Percentiles rank a stretch among this genome's conserved stretches.
These are phyloP conservation scores for Emydocephalus ijimae DNA, from an alignment of 2,113 vertebrate species.

Conservation along the genomic window DNA sequence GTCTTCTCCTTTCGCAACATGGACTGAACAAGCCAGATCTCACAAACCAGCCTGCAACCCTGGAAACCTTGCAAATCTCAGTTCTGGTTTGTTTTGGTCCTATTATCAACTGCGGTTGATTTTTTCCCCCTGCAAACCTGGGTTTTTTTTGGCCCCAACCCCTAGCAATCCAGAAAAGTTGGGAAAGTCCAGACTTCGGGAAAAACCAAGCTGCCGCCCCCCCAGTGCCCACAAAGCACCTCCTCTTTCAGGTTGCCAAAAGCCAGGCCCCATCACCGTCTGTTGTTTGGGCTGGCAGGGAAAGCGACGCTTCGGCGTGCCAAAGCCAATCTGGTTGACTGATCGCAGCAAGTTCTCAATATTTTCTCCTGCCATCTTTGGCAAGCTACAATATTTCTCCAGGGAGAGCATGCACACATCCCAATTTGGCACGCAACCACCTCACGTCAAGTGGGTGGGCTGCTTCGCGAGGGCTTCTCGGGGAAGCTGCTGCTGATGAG, in stretches of 20 bases:
- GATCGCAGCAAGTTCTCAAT: not conserved
- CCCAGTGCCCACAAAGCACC: not conserved
- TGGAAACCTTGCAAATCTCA: not conserved
- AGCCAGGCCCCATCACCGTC: rapidly evolving
- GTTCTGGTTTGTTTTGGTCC: not conserved
- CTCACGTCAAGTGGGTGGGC: not conserved
- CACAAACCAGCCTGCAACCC: not conserved
- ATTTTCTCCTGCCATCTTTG: not conserved
- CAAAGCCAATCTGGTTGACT: not conserved
- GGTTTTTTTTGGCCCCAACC: not conserved
- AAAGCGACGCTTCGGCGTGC: too few species aligned
- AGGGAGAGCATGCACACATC: rapidly evolving
- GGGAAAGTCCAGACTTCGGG: not conserved
- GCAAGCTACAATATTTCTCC: not conserved
- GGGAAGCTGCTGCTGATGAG: not conserved
- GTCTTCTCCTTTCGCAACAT: not conserved
- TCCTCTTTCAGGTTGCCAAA: not conserved
- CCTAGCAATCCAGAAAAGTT: not conserved
- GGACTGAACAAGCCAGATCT: not conserved
- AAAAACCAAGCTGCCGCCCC: too few species aligned
- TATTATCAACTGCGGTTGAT: not conserved
- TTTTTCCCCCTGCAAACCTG: not conserved
- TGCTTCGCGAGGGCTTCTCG: not conserved
- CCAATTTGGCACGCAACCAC: not conserved
- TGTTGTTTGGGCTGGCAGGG: not conserved